Conservation (phyloP, 1,140 invertebrate genomes). For the Mycetomoellerius zeteki region DNA sequence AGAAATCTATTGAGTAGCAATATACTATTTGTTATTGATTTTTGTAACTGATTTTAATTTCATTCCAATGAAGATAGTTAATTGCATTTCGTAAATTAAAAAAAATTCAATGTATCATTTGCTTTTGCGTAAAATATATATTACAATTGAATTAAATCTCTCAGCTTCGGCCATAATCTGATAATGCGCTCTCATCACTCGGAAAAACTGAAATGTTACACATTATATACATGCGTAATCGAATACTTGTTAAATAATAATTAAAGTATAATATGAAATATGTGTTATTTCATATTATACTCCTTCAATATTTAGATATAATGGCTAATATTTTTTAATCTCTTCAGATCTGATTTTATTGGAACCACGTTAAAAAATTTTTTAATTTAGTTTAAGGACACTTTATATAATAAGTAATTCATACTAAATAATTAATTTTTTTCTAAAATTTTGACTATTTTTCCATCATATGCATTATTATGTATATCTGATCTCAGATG, state of each 20-base stretch:
- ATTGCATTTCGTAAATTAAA: background rate
- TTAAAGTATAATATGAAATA: conserved; percentile 23
- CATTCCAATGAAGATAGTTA: background rate
- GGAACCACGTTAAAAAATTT: too few species aligned
- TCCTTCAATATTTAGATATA: background rate
- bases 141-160: conserved; percentile 78
- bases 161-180: conserved; percentile 77
- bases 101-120: conserved; percentile 5
- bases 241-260: conserved; percentile 2
- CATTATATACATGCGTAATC: background rate
- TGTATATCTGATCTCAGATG: too few species aligned
- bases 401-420: too few species aligned
- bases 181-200: conserved; percentile 75
- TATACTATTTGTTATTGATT: conserved; percentile 8
- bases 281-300: background rate
- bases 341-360: too few species aligned
- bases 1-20: conserved; percentile 12
- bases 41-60: background rate
- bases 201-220: conserved; percentile 75
- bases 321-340: background rate
- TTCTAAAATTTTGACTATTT: too few species aligned
- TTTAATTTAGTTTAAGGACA: too few species aligned
- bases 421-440: too few species aligned
- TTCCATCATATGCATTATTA: too few species aligned
- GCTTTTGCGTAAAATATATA: background rate